Base-by-base conservation (phyloP, 2,888 invertebrate species). In the Flexamia atlantica region DNA sequence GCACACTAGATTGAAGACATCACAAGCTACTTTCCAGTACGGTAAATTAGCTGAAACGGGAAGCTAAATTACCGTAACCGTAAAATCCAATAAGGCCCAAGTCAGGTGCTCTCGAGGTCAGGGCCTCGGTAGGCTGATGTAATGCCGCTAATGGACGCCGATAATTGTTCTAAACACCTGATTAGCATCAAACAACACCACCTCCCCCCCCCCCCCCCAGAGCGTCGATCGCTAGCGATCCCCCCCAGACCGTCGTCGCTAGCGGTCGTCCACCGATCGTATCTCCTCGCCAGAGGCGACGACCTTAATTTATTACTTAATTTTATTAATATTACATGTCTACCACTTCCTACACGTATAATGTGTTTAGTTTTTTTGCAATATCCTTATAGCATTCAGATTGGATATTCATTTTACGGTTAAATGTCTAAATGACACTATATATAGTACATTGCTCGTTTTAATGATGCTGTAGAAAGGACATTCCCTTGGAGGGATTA, bases 281-380 rank as follows among this genome's bases (percentile, higher is more conserved):
- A 60, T 28, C 60, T n/a, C 28, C 3, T 60, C 60, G 23, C 60
- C 25, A 9, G 23, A 23, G 60, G 60, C 60, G 23, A 4, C 32
- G 70, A 70, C 70, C 70, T 70, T 70, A 30, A 32, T 70, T 72
- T 42, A 72, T 72, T 72, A 42, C 72, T 72, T 72, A 72, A 72
- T 72, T 72, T 72, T 72, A 72, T 42, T 72, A 72, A 40, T 40
- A 40, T 72, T 72, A 72, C 72, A 72, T n/a, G 17, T 12, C 5
- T 28, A 72, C 72, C 30, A n/a, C 20, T 72, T 42, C 72, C 36
- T 4, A 68, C 68, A 60, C 68, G 30, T 68, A 5, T 23, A 60
- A 60, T 17, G 23, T 17, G n/a, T 3, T 20, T 14, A 9, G 2
- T 30, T 7, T 68, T 68, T 68, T 40, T 72, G 42, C 36, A 7